Percentiles rank a stretch among this genome's conserved stretches.
Evolutionary conservation across 2,888 invertebrate genomes (phyloP).

Genomic region (Dicranocentrus wangi): DNA sequence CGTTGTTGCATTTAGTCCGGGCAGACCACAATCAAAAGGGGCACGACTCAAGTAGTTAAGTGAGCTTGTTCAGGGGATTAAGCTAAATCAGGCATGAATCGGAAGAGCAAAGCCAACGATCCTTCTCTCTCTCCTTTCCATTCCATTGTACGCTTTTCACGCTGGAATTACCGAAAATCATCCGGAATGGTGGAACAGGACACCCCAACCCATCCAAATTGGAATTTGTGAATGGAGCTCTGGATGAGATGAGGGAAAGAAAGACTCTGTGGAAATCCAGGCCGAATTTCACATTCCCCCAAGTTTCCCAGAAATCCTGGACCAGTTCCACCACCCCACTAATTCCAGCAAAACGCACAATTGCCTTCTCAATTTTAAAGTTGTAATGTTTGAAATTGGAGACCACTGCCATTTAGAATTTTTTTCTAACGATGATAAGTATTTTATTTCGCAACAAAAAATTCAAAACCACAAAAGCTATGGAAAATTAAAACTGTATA

Average conservation of each 20-base stretch:
- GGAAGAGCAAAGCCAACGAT: constrained; percentile 67
- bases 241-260: background rate
- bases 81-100: constrained; percentile 71
- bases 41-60: constrained; percentile 27
- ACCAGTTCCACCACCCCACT: too few relatives aligned
- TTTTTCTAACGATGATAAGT: too few relatives aligned
- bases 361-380: too few relatives aligned
- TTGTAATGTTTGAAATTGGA: too few relatives aligned
- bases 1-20: background rate
- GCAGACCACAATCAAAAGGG: constrained; percentile 29
- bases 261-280: constrained; percentile 7
- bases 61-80: constrained; percentile 66
- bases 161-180: constrained; percentile 40
- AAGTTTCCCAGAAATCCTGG: too few relatives aligned
- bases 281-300: constrained; percentile 45
- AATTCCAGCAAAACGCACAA: too few relatives aligned
- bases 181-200: constrained; percentile 9
- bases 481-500: too few relatives aligned
- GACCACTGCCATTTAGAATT: too few relatives aligned
- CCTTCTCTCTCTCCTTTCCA: constrained; percentile 66
- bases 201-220: background rate
- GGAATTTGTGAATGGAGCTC: background rate
- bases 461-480: too few relatives aligned
- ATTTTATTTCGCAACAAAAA: too few relatives aligned
- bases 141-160: constrained; percentile 52